These are phyloP conservation scores for Athalia circularis DNA, from an alignment of 2,888 invertebrate species.

Conservation along the genomic window DNA sequence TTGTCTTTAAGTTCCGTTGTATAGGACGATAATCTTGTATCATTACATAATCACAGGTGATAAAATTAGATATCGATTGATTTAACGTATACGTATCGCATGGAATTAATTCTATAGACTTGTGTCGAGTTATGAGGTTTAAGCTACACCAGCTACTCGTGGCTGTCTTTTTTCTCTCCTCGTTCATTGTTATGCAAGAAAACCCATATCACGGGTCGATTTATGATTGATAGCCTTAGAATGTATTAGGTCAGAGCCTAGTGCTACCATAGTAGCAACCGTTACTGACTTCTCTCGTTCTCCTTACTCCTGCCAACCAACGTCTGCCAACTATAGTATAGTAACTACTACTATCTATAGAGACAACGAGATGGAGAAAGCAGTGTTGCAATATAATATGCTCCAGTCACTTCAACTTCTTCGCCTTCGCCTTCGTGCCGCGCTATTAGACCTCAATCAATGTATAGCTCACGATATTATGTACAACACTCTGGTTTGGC, in stretches of 20 bases:
- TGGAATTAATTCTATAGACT: too few species aligned
- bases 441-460: not conserved
- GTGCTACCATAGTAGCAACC: conserved; percentile 60
- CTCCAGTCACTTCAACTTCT: conserved; percentile 56
- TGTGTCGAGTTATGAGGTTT: too few species aligned
- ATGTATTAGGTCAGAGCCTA: conserved; percentile 60
- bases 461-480: not conserved
- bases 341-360: not conserved
- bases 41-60: too few species aligned
- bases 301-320: conserved; percentile 45
- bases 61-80: too few species aligned
- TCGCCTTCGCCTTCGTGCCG: conserved; percentile 40
- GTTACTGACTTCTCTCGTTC: conserved; percentile 23
- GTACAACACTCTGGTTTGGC: too few species aligned
- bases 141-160: too few species aligned
- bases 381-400: conserved; percentile 53
- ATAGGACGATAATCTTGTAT: too few species aligned
- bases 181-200: conserved; percentile 57
- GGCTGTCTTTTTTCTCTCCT: conserved; percentile 5
- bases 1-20: too few species aligned
- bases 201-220: conserved; percentile 51
- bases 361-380: conserved; percentile 60
- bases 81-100: too few species aligned
- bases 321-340: conserved; percentile 42
- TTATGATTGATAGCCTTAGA: conserved; percentile 66